Base-by-base conservation (phyloP, 2,888 invertebrate species). In the Mythimna impura region DNA sequence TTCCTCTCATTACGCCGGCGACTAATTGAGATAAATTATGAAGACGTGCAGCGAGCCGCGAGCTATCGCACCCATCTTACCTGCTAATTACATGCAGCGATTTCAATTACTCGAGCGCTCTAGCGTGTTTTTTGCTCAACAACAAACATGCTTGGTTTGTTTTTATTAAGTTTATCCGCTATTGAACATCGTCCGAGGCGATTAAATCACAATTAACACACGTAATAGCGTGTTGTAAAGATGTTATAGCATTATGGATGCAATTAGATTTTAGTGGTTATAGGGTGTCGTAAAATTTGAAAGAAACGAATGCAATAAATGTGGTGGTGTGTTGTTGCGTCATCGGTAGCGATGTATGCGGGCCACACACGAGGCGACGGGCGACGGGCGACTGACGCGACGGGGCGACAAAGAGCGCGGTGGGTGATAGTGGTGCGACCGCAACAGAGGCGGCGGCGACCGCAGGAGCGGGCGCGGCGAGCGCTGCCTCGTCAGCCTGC, bases 21-120 rank as follows among this genome's bases (percentile, higher is more conserved):
- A 93, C 95, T 95, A 95, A 95, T 95, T 95, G 95, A 94, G 95
- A 95, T 94, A 94, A 95, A 95, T 94, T 94, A 95, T 94, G 93
- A 94, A 95, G 95, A 95, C 93, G 94, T 92, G 93, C 92, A 92
- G 88, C 92, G 90, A 90, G 92, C 93, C 91, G 91, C 91, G 89
- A 91, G 93, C 92, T 88, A 92, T 91, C 92, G 91, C 92, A 90
- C 90, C 91, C 91, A 90, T 92, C 93, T 75, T 90, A 91, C 91
- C 93, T 90, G 92, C 93, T 94, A 94, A 94, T 94, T 94, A 94
- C 92, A 93, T 93, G 93, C 94, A 93, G 89, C 92, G 91, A 93
- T 94, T 93, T 94, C 93, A 94, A 94, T 95, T 94, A 94, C 89
- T 88, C 88, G 87, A 85, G 87, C 86, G 85, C 84, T 86, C 86